These are phyloP conservation scores for Schrankia costaestrigalis DNA, from an alignment of 2,888 invertebrate species.

Conservation along the genomic window DNA sequence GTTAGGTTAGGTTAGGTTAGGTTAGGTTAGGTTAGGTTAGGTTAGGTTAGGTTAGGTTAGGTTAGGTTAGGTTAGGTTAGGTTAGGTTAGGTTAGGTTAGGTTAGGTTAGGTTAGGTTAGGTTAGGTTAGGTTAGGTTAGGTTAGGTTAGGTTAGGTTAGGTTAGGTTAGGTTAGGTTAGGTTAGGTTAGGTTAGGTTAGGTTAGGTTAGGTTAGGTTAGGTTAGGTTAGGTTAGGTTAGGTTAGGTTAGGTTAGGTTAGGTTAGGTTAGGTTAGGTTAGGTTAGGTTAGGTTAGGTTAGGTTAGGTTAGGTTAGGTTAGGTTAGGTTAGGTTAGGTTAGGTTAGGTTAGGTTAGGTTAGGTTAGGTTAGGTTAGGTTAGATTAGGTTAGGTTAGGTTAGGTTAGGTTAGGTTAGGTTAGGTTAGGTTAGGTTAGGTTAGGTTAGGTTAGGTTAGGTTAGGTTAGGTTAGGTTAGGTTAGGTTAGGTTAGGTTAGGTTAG, in stretches of 20 bases:
- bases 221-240: conserved; percentile 6
- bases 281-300: conserved; percentile 19
- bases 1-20: conserved; percentile 6
- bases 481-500: conserved; percentile 4
- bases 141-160: conserved; percentile 8
- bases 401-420: conserved; percentile 4
- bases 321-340: conserved; percentile 25
- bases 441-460: background rate
- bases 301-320: conserved; percentile 23
- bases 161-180: conserved; percentile 12
- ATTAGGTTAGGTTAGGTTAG: conserved; percentile 13
- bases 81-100: conserved; percentile 1
- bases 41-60: background rate
- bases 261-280: conserved; percentile 12
- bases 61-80: background rate
- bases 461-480: conserved; percentile 15
- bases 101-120: background rate
- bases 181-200: conserved; percentile 15
- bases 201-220: conserved; percentile 10
- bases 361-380: conserved; percentile 24
- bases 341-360: conserved; percentile 25
- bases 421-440: conserved; percentile 1
- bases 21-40: background rate
- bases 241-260: conserved; percentile 10
- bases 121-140: conserved; percentile 12